Percentiles rank a stretch among this genome's conserved stretches.
Evolutionary conservation across 2,797 vertebrate species (phyloP).

Genomic region (Bradypus variegatus): DNA sequence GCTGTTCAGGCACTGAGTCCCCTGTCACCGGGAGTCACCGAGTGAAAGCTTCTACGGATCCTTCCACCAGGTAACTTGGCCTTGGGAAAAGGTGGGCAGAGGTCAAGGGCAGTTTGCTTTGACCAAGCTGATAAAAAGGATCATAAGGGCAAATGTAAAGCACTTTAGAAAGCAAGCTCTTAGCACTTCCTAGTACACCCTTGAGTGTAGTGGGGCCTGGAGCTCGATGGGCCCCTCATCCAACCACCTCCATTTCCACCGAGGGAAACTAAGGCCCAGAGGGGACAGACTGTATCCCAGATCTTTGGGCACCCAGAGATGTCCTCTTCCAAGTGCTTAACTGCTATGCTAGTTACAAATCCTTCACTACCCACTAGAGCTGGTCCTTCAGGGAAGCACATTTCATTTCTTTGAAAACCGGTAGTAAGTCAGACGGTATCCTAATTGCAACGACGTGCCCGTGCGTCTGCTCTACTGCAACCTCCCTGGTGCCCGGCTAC

Average conservation of each 20-base stretch:
- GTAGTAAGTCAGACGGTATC: accelerated
- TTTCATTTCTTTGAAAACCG: not conserved
- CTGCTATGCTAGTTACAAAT: not conserved
- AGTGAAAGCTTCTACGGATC: not conserved
- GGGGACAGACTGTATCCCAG: not conserved
- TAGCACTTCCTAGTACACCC: not conserved
- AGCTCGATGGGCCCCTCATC: not conserved
- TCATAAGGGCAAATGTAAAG: not conserved
- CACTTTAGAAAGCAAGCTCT: not conserved
- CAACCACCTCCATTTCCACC: not conserved
- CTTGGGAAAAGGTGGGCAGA: not conserved
- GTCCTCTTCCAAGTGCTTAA: accelerated
- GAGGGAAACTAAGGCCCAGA: not conserved
- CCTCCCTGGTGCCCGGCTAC: not conserved
- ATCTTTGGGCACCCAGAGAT: not conserved
- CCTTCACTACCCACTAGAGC: not conserved
- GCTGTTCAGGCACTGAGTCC: not conserved
- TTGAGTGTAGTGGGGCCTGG: not conserved
- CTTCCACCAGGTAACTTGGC: not conserved
- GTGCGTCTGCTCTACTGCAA: accelerated
- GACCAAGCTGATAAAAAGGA: not conserved
- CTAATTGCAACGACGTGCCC: accelerated
- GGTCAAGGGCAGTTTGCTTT: not conserved
- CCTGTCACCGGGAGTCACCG: not conserved
- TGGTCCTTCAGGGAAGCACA: not conserved